Evolutionary conservation across 2,888 invertebrate genomes (phyloP).

Genomic region (Macaria notata): DNA sequence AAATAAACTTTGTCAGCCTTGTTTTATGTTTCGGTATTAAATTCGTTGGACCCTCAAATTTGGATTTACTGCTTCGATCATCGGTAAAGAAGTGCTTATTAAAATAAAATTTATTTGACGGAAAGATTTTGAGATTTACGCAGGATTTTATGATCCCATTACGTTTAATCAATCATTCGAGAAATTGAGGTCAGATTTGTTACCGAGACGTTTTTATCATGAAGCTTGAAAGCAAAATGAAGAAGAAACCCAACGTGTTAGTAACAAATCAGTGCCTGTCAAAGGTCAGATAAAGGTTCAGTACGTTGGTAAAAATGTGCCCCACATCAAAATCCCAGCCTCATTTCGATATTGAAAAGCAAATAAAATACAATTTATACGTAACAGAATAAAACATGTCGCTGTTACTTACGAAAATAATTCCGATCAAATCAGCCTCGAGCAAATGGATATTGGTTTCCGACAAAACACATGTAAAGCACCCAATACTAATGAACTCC

Average conservation of each 20-base stretch:
- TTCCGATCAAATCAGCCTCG: slow-evolving; percentile 65
- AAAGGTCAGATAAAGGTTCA: not conserved
- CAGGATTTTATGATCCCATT: slow-evolving; percentile 40
- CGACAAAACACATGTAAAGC: slow-evolving; percentile 74
- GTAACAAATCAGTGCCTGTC: too few relatives aligned
- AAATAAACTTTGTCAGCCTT: slow-evolving; percentile 54
- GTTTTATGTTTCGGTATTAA: slow-evolving; percentile 61
- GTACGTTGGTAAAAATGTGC: not conserved
- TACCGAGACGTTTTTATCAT: slow-evolving; percentile 9
- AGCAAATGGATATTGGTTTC: slow-evolving; percentile 74
- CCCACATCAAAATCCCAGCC: too few relatives aligned
- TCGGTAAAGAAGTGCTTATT: slow-evolving; percentile 55
- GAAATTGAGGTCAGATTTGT: slow-evolving; percentile 33
- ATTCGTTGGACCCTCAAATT: slow-evolving; percentile 45
- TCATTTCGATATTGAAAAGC: not conserved
- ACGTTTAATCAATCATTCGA: slow-evolving; percentile 27
- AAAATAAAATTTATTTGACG: slow-evolving; percentile 56
- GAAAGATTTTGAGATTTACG: slow-evolving; percentile 42
- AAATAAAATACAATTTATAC: slow-evolving; percentile 6
- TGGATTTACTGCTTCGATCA: slow-evolving; percentile 55
- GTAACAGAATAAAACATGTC: slow-evolving; percentile 21
- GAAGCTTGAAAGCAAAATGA: too few relatives aligned
- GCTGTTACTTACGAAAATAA: slow-evolving; percentile 55
- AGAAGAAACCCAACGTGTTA: too few relatives aligned
- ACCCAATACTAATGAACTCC: slow-evolving; percentile 58